Evolutionary conservation across 2,797 vertebrate species (phyloP), one percentile per base, ranked within the genome.

Genomic region (Echeneis naucrates): DNA sequence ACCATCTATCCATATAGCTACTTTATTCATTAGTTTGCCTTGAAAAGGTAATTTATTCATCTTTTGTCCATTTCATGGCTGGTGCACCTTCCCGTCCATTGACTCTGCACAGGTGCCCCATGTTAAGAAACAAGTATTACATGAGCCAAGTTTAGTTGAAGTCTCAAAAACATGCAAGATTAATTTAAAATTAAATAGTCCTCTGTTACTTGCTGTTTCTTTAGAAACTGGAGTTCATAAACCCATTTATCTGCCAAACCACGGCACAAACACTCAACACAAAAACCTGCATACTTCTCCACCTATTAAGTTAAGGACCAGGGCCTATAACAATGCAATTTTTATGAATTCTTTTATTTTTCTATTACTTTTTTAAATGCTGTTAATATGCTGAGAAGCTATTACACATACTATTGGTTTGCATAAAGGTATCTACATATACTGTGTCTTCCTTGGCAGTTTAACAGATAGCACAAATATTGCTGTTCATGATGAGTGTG

Each of bases 51-150:
- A 6, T 6, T 68, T 53, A 70, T 73, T 53, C 8, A 9, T 80
- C 68, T 59, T 48, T 35, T 52, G 52, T 67, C 48, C 12, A 17
- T 42, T 69, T 65, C 50, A 27, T 71, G 61, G 69, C 44, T 47
- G 35, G 62, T 59, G 54, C 59, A 40, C 30, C 51, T 37, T 55
- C 37, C 33, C 8, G 40, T 42, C 57, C 53, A 32, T 14, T 70
- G 61, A 79, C 52, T 61, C 45, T 48, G 50, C 58, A 74, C 51
- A 75, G 38, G 54, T 14, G 37, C 42, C n/a, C n/a, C 12, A 35
- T 32, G 40, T 66, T 10, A 19, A 16, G n/a, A 26, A 10, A 55
- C 23, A 48, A 30, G 4, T n/a, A 51, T 30, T 48, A 21, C 13
- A 50, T 24, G 5, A 24, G 23, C 45, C 21, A 21, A 45, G 0